Conservation (phyloP, 2,113 vertebrate genomes). For the Catagonus wagneri region DNA sequence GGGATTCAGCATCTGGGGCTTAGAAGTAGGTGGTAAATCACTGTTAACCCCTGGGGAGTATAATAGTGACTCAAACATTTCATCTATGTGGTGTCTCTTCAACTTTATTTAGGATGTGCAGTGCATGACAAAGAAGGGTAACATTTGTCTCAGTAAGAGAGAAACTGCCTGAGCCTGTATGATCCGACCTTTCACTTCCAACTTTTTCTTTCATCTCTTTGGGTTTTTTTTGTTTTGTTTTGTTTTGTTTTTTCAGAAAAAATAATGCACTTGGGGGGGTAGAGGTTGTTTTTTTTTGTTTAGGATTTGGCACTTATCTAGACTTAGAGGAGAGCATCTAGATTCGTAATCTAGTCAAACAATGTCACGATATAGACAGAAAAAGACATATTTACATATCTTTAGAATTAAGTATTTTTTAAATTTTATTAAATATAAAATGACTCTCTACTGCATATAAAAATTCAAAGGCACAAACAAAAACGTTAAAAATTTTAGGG, state of each 20-base stretch:
- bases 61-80: not conserved
- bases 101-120: not conserved
- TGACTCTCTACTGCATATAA: not conserved
- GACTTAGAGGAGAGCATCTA: not conserved
- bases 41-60: not conserved
- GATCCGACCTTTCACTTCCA: not conserved
- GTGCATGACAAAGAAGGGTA: not conserved
- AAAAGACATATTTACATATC: not conserved
- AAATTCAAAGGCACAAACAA: not conserved
- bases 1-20: not conserved
- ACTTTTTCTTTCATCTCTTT: not conserved
- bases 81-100: not conserved
- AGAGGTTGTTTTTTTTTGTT: not conserved
- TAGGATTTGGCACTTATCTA: not conserved
- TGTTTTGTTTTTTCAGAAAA: not conserved
- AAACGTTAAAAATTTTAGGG: not conserved
- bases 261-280: not conserved
- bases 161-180: not conserved
- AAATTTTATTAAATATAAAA: not conserved
- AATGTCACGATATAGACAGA: not conserved
- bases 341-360: not conserved
- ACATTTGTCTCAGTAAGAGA: not conserved
- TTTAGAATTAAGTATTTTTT: not conserved
- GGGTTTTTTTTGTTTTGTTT: not conserved
- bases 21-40: not conserved